Evolutionary conservation across 2,797 vertebrate species (phyloP), one percentile per base, ranked within the genome.

Genomic region (Lacerta agilis): DNA sequence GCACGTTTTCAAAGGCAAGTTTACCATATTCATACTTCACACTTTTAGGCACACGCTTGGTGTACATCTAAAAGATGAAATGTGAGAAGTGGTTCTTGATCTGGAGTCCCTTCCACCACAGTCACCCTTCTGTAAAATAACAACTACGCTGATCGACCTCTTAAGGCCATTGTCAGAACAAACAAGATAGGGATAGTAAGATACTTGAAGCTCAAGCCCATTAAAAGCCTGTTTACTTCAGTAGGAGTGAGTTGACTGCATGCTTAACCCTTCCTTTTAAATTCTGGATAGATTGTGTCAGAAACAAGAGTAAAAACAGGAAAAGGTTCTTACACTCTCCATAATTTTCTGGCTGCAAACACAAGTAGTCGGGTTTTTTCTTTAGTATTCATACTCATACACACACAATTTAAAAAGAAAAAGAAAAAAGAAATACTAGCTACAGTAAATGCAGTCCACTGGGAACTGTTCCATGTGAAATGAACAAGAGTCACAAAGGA

Each of bases 291-390:
- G 23, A 38, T 58, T 73, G 45, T 58, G 33, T 23, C 23, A 49
- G 45, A 79, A 49, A 67, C 20, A 67, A 67, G 25, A 67, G 27
- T 25, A 85, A 58, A 61, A 85, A 36, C 41, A 23, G 36, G 45
- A 55, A 13, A 36, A 85, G 55, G n/a, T 55, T 79, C 43, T 79
- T 69, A 86, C 43, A 49, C 20, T n/a, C 8, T 64, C 73, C 55
- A 36, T 45, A 64, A 45, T 83, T 78, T 78, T 27, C 33, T 79
- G 20, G 18, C 38, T 33, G 41, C 73, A 13, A 38, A 13, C 72
- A 78, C 45, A 88, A 89, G 10, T 85, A 43, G 58, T 83, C 86
- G 83, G 36, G 23, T n/a, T 79, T 86, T 88, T 45, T 45, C 71
- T 73, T 38, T 23, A 5, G 18, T 85, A 43, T 71, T 72, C 23